Percentiles rank a stretch among this genome's conserved stretches.
These are phyloP conservation scores for Rhyacophila brunnea DNA, from an alignment of 1,140 invertebrate genomes.

Conservation along the genomic window DNA sequence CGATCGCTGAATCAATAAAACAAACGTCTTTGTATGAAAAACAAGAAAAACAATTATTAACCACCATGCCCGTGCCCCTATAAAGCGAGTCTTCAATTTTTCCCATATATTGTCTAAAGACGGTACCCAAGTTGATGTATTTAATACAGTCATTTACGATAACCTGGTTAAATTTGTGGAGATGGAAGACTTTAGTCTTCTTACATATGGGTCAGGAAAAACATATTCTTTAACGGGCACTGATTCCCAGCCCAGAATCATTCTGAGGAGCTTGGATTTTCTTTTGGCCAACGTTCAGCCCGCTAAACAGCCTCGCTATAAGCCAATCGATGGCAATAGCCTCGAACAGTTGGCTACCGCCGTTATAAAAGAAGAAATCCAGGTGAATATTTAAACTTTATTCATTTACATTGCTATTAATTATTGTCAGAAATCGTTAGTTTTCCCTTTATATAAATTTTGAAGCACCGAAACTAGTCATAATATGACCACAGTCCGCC, in stretches of 20 bases:
- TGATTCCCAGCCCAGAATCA: conserved; percentile 67
- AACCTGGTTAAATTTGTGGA: conserved; percentile 21
- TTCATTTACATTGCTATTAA: too few relatives aligned
- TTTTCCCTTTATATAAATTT: too few relatives aligned
- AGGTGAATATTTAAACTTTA: too few relatives aligned
- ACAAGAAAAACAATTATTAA: not conserved
- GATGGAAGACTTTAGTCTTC: conserved; percentile 61
- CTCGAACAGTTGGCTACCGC: conserved; percentile 44
- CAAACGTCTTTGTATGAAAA: not conserved
- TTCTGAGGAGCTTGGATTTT: conserved; percentile 72
- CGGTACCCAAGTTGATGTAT: conserved; percentile 4
- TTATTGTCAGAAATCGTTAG: too few relatives aligned
- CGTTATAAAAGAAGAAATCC: not conserved
- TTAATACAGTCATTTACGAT: conserved; percentile 19
- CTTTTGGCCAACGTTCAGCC: conserved; percentile 60
- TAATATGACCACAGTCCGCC: too few relatives aligned
- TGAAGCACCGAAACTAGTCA: too few relatives aligned
- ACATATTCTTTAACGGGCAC: conserved; percentile 79
- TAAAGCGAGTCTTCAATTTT: conserved; percentile 12
- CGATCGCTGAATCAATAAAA: too few relatives aligned
- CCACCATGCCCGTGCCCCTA: not conserved
- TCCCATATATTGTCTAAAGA: conserved; percentile 24
- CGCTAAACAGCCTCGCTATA: conserved; percentile 39
- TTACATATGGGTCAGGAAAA: conserved; percentile 83
- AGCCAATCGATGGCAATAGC: conserved; percentile 48